Evolutionary conservation across 2,888 invertebrate genomes (phyloP), one percentile per base, ranked within the genome.

Genomic region (Morinoia aosen): DNA sequence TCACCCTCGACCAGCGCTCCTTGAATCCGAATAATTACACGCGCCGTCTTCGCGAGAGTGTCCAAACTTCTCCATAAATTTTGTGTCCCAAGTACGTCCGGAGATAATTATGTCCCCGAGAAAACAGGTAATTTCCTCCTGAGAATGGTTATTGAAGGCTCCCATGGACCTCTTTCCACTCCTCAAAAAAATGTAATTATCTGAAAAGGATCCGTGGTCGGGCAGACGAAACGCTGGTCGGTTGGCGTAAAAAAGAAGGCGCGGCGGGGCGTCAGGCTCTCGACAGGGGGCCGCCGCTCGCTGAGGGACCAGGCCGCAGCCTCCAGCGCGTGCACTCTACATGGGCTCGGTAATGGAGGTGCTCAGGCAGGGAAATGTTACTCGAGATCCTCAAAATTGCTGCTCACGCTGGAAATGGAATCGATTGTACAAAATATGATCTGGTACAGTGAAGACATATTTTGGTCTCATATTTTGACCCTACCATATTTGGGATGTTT

Each of bases 141-240:
- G 48, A 57, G 93, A 93, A 93, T 93, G 93, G 93, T 48, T 93
- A 93, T 93, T 58, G 93, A 93, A 93, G 93, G 93, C 93, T 93
- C 93, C 58, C 93, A 8, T 14, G 58, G 58, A 93, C 57, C 57
- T 93, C 93, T 93, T 93, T 93, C 93, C 93, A 93, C 57, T 56
- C 93, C 93, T 93, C 57, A 93, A 93, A 93, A 58, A 93, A 93
- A 93, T 93, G 93, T 57, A 93, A 93, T 93, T 93, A 93, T 57
- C 93, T 93, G 57, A 93, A 93, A 57, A 93, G 90, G 90, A 90
- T 90, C 90, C 76, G 39, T 90, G 90, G 40, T 48, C 48, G 40
- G 90, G 90, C 90, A 40, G 88, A 40, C 90, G 90, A 48, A 25
- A 3, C 90, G 11, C 40, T 90, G 39, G 90, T 33, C 90, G 14